Percentiles rank a stretch among this genome's conserved stretches.
These are phyloP conservation scores for Platysternon megacephalum DNA, from an alignment of 2,113 vertebrate genomes.

Conservation along the genomic window DNA sequence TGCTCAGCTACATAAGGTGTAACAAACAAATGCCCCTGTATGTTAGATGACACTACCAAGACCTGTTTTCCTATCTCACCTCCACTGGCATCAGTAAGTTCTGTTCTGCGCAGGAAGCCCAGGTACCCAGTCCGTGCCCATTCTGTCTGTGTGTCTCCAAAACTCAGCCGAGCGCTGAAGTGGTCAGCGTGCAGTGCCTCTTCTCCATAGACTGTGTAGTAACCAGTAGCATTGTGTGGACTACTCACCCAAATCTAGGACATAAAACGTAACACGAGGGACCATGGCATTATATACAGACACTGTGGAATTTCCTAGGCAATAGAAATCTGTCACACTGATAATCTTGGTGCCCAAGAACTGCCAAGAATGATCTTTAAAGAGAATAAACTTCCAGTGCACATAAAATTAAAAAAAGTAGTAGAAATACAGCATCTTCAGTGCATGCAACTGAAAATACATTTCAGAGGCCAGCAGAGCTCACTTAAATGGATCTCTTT, in stretches of 20 bases:
- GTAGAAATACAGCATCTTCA: background rate
- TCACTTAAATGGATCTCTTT: background rate
- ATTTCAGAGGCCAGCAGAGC: background rate
- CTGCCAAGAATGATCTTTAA: background rate
- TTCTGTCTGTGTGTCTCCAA: constrained; percentile 93
- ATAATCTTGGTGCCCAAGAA: background rate
- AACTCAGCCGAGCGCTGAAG: constrained; percentile 93
- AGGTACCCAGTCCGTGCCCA: constrained; percentile 97
- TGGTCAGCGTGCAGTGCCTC: constrained; percentile 94
- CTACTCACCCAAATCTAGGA: constrained; percentile 95
- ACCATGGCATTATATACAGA: background rate
- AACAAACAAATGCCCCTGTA: background rate
- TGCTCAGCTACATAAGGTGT: background rate
- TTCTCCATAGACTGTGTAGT: constrained; percentile 95
- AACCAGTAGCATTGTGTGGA: constrained; percentile 94
- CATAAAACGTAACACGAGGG: background rate
- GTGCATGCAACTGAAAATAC: background rate
- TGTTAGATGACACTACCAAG: background rate
- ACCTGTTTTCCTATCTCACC: constrained; percentile 75
- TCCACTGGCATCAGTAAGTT: constrained; percentile 95
- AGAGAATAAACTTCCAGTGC: background rate
- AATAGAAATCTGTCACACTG: background rate
- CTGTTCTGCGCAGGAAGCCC: constrained; percentile 94
- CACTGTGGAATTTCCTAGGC: background rate
- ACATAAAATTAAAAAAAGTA: background rate